phyloP scores from a whole-genome alignment of 2,113 vertebrate genomes.

The Uria lomvia region DNA sequence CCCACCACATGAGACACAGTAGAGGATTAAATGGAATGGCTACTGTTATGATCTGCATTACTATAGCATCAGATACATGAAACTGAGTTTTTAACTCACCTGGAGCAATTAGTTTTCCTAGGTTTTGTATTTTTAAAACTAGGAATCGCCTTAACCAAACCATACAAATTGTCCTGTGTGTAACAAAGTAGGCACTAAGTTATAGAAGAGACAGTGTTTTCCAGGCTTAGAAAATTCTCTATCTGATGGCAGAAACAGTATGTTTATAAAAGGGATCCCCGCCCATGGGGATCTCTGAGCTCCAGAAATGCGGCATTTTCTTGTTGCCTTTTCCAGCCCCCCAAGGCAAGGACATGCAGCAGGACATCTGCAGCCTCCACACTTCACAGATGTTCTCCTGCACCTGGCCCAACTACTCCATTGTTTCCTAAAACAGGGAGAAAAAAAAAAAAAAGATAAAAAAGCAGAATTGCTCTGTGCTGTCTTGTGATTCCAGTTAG shows the following conservation, averaged over 20 bases:
- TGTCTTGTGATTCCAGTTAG: neutral
- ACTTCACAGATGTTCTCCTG: neutral
- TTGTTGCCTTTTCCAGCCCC: neutral
- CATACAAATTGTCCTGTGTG: neutral
- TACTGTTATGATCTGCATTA: neutral
- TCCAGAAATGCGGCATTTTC: neutral
- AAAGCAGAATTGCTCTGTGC: neutral
- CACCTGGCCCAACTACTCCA: neutral
- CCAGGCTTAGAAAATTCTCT: neutral
- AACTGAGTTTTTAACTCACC: neutral
- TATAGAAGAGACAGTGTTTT: neutral
- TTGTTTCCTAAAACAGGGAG: neutral
- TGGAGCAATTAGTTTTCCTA: neutral
- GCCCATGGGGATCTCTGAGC: neutral
- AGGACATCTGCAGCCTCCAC: neutral
- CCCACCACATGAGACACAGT: fast-evolving
- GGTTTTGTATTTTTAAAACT: neutral
- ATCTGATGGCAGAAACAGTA: neutral
- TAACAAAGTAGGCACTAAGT: neutral
- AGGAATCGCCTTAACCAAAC: neutral
- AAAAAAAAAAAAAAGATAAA: neutral
- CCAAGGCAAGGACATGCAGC: neutral
- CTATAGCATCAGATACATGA: neutral
- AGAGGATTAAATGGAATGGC: neutral
- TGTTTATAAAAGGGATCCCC: neutral